Percentiles rank a stretch among this genome's conserved stretches.
Evolutionary conservation across 1,140 invertebrate species (phyloP).

Genomic region (Dolichoris vasculosae): DNA sequence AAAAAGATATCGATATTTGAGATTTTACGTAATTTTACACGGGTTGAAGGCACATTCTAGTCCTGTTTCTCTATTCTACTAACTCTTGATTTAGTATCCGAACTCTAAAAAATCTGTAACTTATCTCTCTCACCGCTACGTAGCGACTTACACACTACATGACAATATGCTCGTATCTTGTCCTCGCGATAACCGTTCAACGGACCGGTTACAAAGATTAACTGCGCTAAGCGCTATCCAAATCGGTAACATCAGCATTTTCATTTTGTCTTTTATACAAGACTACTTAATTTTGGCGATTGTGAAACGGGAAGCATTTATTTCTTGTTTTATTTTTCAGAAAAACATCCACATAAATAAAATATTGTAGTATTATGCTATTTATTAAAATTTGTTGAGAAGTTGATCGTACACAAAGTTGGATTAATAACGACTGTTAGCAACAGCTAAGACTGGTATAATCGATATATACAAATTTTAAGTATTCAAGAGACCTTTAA

Average conservation of each 20-base stretch:
- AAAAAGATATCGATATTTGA: neutral
- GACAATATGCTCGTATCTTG: conserved; percentile 1
- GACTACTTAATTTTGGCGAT: neutral
- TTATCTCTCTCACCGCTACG: neutral
- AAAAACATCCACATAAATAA: too few relatives aligned
- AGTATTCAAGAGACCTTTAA: too few relatives aligned
- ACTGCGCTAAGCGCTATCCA: neutral
- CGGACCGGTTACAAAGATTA: neutral
- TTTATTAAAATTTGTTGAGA: too few relatives aligned
- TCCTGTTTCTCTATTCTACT: neutral
- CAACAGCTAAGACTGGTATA: too few relatives aligned
- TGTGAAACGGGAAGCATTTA: neutral
- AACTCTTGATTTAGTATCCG: neutral
- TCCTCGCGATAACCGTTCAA: neutral
- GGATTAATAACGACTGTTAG: too few relatives aligned
- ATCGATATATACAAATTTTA: too few relatives aligned
- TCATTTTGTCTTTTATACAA: neutral
- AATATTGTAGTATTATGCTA: too few relatives aligned
- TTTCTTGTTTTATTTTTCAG: too few relatives aligned
- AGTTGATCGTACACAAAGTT: too few relatives aligned
- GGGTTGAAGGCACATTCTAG: neutral
- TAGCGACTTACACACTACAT: too few relatives aligned
- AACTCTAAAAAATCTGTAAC: neutral
- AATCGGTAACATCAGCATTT: neutral
- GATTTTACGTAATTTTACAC: neutral